Percentiles rank a stretch among this genome's conserved stretches.
These are phyloP conservation scores for Melanotaenia parkinsoni DNA, from an alignment of 2,797 vertebrate genomes.

Conservation along the genomic window DNA sequence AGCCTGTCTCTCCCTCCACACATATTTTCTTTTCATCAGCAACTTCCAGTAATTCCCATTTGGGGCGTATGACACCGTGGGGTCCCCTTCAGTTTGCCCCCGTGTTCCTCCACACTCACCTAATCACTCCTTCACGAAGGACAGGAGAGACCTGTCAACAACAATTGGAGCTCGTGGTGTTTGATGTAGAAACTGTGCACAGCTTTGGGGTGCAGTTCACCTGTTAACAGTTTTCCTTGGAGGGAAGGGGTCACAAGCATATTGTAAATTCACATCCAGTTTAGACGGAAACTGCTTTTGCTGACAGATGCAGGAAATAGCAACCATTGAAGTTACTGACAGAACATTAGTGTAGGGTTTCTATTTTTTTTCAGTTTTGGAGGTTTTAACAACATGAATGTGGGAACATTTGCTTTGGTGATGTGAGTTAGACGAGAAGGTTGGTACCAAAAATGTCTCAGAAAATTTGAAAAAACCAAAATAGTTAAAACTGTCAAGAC, in stretches of 20 bases:
- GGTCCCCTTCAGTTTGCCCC: conserved; percentile 48
- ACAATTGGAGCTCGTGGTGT: conserved; percentile 70
- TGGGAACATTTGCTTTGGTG: neutral
- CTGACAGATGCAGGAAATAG: conserved; percentile 18
- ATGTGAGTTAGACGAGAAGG: neutral
- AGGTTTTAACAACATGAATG: neutral
- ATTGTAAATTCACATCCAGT: conserved; percentile 51
- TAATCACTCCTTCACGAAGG: conserved; percentile 64
- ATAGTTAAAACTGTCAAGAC: neutral
- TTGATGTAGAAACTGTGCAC: conserved; percentile 73
- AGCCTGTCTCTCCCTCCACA: conserved; percentile 22
- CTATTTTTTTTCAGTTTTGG: neutral
- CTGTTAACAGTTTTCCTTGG: conserved; percentile 39
- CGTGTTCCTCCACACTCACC: conserved; percentile 62
- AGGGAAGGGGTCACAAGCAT: conserved; percentile 42
- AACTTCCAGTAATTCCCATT: conserved; percentile 47
- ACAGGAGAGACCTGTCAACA: conserved; percentile 68
- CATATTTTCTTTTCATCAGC: conserved; percentile 48
- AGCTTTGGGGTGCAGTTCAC: conserved; percentile 44
- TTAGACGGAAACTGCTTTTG: conserved; percentile 38
- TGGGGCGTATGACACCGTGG: conserved; percentile 33
- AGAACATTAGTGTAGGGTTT: neutral
- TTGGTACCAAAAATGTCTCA: neutral
- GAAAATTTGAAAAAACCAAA: too few species aligned
- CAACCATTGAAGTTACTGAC: neutral